Percentiles rank a stretch among this genome's conserved stretches.
Evolutionary conservation across 2,113 vertebrate species (phyloP).

Genomic region (Sander lucioperca): DNA sequence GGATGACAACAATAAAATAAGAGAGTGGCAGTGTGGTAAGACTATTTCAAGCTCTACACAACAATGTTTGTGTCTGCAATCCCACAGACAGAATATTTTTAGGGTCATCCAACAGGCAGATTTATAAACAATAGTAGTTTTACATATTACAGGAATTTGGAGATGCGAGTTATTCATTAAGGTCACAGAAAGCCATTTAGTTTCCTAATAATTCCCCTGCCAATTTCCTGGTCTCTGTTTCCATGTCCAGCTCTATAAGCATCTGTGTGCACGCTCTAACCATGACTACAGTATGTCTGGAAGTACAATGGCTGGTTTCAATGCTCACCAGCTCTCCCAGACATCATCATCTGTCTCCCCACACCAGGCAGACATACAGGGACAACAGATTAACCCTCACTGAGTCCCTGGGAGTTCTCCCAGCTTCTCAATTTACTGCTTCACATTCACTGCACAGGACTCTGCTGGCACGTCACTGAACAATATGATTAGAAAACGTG

Average conservation of each 20-base stretch:
- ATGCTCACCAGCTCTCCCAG: slow-evolving; percentile 3
- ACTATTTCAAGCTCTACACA: slow-evolving; percentile 10
- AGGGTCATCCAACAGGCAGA: background rate
- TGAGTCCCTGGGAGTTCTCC: background rate
- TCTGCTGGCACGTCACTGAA: background rate
- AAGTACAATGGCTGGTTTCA: slow-evolving; percentile 46
- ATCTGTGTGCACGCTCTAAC: slow-evolving; percentile 11
- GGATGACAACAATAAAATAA: slow-evolving; percentile 20
- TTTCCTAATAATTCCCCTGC: background rate
- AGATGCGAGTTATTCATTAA: background rate
- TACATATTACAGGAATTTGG: background rate
- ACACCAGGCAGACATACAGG: slow-evolving; percentile 12
- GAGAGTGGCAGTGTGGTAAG: background rate
- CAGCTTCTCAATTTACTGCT: background rate
- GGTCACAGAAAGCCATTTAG: slow-evolving; percentile 11
- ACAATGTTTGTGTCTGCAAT: slow-evolving; percentile 4
- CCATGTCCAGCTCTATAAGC: slow-evolving; percentile 1
- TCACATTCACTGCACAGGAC: background rate
- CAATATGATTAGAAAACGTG: background rate
- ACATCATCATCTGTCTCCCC: slow-evolving; percentile 19
- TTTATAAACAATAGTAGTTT: background rate
- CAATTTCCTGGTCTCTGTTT: slow-evolving; percentile 25
- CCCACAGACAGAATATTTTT: background rate
- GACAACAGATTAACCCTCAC: slow-evolving; percentile 18
- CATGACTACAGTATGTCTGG: slow-evolving; percentile 27